Percentiles rank a stretch among this genome's conserved stretches.
These are phyloP conservation scores for Pagetopsis macropterus DNA, from an alignment of 2,797 vertebrate species.

Conservation along the genomic window DNA sequence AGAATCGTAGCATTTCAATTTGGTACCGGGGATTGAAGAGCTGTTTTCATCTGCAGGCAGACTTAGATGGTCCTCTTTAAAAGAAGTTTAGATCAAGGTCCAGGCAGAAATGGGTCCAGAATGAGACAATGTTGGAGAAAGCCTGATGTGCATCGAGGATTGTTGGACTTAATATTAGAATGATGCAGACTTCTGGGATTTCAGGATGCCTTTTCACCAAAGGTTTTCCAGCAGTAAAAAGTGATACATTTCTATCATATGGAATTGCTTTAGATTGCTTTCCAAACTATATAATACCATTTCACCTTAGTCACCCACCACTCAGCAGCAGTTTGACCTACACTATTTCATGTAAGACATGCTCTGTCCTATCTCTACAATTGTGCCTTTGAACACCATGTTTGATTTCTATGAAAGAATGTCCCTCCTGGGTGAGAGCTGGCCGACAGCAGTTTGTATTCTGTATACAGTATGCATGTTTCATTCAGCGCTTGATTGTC, in stretches of 20 bases:
- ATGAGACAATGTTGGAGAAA: slow-evolving; percentile 39
- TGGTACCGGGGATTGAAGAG: slow-evolving; percentile 59
- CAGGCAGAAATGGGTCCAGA: slow-evolving; percentile 49
- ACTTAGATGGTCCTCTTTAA: slow-evolving; percentile 42
- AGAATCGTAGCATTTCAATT: slow-evolving; percentile 68
- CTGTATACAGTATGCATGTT: slow-evolving; percentile 49
- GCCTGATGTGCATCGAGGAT: slow-evolving; percentile 22
- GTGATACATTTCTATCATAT: slow-evolving; percentile 20
- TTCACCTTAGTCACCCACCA: not conserved
- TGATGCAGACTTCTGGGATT: slow-evolving; percentile 15
- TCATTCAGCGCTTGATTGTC: slow-evolving; percentile 62
- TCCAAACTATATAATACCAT: not conserved
- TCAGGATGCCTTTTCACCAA: slow-evolving; percentile 24
- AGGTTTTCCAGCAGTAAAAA: slow-evolving; percentile 14
- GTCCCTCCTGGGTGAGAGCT: slow-evolving; percentile 27
- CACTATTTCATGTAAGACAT: slow-evolving; percentile 1
- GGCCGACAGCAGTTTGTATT: slow-evolving; percentile 61
- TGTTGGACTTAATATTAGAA: slow-evolving; percentile 13
- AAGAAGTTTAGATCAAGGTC: slow-evolving; percentile 51
- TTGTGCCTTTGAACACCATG: slow-evolving; percentile 31
- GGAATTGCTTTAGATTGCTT: slow-evolving; percentile 19
- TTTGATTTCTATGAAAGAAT: slow-evolving; percentile 54
- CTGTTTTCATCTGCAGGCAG: slow-evolving; percentile 51
- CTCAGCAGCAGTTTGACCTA: not conserved
- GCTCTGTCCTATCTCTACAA: slow-evolving; percentile 27